Base-by-base conservation (phyloP, 2,888 invertebrate genomes). In the Cataglyphis rosenhaueri region DNA sequence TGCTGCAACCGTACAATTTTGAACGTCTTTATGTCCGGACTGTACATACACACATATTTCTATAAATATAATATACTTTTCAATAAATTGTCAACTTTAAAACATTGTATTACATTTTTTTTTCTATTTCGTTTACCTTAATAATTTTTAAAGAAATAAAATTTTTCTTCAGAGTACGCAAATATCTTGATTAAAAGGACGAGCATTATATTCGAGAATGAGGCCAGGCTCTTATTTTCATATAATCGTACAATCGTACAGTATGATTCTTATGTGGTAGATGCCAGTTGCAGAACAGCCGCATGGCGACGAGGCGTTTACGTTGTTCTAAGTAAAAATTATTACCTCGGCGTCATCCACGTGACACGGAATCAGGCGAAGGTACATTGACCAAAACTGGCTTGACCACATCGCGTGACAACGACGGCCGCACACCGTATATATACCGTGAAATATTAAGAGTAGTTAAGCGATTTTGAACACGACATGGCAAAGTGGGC, bases 371-470 rank as follows among this genome's bases (percentile, higher is more conserved):
- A 83, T 68, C 78, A 55, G 32, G 73, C 84, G 71, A 71, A 73
- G 76, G 81, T 85, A 91, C 88, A 86, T 85, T 88, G 88, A 87
- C 91, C 88, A 89, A 92, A 91, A 92, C 88, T 84, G 83, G 83
- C 76, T 86, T 85, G 86, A 85, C 91, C 89, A 85, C 88, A 89
- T 92, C 91, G 91, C 93, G 91, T 92, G 92, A 91, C 91, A 89
- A 79, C 44, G 44, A 79, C 71, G 78, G 71, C 78, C 85, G 79
- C 82, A 78, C 38, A 70, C 70, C 79, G 78, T 88, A 83, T 88
- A 52, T 52, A 79, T 78, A 88, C 88, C 84, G 86, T 91, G 87
- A 92, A 91, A 92, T 91, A 92, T 92, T 88, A 87, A 86, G 86
- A 87, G 87, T 82, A 86, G 87, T 89, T 87, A 86, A 85, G 84